Conservation (phyloP, 53 echinoderm and acorn worm species). For the Patiria pectinifera region DNA sequence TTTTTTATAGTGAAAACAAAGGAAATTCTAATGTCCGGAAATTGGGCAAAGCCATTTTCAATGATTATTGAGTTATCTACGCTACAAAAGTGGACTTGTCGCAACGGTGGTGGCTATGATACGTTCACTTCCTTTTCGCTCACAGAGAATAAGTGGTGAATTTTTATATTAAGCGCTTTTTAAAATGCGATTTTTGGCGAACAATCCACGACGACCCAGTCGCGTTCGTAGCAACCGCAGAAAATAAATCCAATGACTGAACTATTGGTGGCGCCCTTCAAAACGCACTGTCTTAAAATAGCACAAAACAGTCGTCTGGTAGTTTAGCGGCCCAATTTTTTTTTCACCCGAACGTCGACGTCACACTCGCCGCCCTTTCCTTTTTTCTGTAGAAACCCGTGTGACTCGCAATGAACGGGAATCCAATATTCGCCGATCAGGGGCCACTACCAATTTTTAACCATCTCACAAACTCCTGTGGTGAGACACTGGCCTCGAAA, state of each 20-base stretch:
- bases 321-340: neutral
- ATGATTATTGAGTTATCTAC: neutral
- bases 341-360: neutral
- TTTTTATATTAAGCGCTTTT: neutral
- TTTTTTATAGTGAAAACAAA: too few relatives aligned
- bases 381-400: constrained; percentile 93
- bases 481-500: neutral
- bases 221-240: neutral
- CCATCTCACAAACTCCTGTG: constrained; percentile 48
- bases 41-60: constrained; percentile 3
- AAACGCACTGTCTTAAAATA: neutral
- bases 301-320: constrained; percentile 34
- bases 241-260: neutral
- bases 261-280: constrained; percentile 10
- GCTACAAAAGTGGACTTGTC: too few relatives aligned
- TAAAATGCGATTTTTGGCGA: too few relatives aligned
- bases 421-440: constrained; percentile 85
- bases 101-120: too few relatives aligned
- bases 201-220: neutral
- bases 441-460: constrained; percentile 70
- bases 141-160: neutral
- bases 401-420: constrained; percentile 94
- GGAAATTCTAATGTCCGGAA: neutral
- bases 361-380: constrained; percentile 66
- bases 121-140: neutral